Evolutionary conservation across 2,888 invertebrate genomes (phyloP).

Genomic region (Plutella xylostella): DNA sequence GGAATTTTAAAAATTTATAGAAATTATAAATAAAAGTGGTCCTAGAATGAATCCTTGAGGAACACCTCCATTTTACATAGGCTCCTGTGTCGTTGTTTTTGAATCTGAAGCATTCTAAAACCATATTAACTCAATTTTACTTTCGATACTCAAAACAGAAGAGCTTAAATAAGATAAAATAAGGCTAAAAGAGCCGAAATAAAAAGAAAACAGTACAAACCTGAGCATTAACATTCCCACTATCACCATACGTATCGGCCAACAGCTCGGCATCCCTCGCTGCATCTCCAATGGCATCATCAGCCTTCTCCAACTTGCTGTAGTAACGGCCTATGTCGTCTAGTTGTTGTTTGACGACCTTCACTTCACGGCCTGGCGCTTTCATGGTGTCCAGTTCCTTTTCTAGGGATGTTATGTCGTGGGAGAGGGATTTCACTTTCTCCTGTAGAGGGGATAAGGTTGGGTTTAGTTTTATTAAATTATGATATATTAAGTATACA

Average conservation of each 20-base stretch:
- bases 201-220: too few species aligned
- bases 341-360: conserved; percentile 84
- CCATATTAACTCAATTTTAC: too few species aligned
- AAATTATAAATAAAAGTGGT: too few species aligned
- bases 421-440: conserved; percentile 81
- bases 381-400: conserved; percentile 86
- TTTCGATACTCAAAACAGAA: too few species aligned
- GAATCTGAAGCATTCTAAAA: too few species aligned
- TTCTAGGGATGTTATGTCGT: conserved; percentile 84
- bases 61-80: too few species aligned
- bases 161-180: too few species aligned
- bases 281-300: conserved; percentile 75
- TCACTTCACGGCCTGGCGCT: conserved; percentile 89
- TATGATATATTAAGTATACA: too few species aligned
- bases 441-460: conserved; percentile 55
- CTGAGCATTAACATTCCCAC: conserved; percentile 85
- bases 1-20: too few species aligned
- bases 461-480: not conserved
- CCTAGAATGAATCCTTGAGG: too few species aligned
- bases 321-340: conserved; percentile 81
- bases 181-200: too few species aligned
- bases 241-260: conserved; percentile 86
- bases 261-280: conserved; percentile 81
- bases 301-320: conserved; percentile 74
- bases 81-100: too few species aligned